Conservation (phyloP, 2,888 invertebrate genomes). For the Andrena camellia region DNA sequence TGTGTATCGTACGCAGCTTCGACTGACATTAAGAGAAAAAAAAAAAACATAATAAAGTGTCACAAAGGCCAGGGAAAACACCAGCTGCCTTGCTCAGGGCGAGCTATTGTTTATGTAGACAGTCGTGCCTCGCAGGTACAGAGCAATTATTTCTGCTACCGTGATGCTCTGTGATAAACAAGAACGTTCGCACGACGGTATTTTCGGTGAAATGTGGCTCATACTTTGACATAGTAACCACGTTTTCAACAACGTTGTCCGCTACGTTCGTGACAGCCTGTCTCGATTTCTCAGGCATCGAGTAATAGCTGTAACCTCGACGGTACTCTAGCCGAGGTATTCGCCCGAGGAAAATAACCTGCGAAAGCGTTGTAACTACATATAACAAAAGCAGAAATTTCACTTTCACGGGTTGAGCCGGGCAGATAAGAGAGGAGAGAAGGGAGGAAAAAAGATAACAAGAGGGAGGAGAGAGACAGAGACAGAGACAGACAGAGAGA, state of each 20-base stretch:
- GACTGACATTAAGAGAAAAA: conserved; percentile 3
- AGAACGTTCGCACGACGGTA: conserved; percentile 29
- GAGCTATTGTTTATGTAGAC: conserved; percentile 58
- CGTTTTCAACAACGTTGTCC: conserved; percentile 60
- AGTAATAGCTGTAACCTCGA: conserved; percentile 66
- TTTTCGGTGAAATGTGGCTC: conserved; percentile 46
- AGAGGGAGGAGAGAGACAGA: not conserved
- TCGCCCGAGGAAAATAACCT: conserved; percentile 55
- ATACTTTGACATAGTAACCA: conserved; percentile 65
- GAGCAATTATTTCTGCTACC: conserved; percentile 11
- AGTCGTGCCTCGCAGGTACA: conserved; percentile 38
- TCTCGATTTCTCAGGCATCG: conserved; percentile 63
- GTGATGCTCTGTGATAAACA: conserved; percentile 13
- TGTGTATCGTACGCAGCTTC: not conserved
- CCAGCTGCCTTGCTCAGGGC: conserved; percentile 43
- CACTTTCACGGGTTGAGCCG: conserved; percentile 38
- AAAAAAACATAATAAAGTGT: conserved; percentile 8
- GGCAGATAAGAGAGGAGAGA: conserved; percentile 16
- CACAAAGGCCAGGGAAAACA: conserved; percentile 31
- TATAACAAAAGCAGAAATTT: conserved; percentile 56
- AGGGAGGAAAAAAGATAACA: not conserved
- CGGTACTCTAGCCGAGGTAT: conserved; percentile 48
- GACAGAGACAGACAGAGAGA: not conserved
- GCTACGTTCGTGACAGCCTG: conserved; percentile 65
- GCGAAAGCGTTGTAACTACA: conserved; percentile 59